These are phyloP conservation scores for Tanypteryx hageni DNA, from an alignment of 2,888 invertebrate genomes.

Conservation along the genomic window DNA sequence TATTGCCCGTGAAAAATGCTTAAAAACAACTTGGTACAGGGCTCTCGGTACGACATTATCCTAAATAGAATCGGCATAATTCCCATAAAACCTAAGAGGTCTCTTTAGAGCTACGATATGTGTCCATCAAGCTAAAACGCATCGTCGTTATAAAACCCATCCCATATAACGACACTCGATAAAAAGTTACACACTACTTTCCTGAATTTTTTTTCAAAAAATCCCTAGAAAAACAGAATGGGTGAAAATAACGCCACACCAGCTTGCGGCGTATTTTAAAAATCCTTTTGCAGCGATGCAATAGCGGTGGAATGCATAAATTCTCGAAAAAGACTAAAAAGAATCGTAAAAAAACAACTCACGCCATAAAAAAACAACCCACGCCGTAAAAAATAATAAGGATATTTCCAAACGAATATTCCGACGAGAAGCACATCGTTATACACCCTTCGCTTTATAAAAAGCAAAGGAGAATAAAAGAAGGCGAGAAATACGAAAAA, in stretches of 20 bases:
- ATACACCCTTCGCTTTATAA: not conserved
- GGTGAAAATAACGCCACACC: not conserved
- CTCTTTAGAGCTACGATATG: too few species aligned
- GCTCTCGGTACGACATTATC: not conserved
- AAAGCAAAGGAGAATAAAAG: not conserved
- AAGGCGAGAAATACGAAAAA: not conserved
- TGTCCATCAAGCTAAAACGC: too few species aligned
- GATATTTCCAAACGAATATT: constrained; percentile 5
- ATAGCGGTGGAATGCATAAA: not conserved
- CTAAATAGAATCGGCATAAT: not conserved
- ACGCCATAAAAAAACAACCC: too few species aligned
- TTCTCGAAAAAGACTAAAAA: not conserved
- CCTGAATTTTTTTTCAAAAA: too few species aligned
- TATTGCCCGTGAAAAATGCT: too few species aligned
- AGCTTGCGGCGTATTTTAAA: too few species aligned
- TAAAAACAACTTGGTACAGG: too few species aligned
- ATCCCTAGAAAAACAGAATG: not conserved
- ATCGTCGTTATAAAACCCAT: too few species aligned
- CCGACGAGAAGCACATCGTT: not conserved
- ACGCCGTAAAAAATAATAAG: constrained; percentile 11
- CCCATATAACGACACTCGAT: too few species aligned
- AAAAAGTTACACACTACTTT: too few species aligned
- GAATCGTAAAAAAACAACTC: not conserved
- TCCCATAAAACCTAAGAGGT: too few species aligned
- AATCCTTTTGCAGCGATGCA: not conserved